Evolutionary conservation across 2,113 vertebrate genomes (phyloP).

Genomic region (Grammomys dolichurus): DNA sequence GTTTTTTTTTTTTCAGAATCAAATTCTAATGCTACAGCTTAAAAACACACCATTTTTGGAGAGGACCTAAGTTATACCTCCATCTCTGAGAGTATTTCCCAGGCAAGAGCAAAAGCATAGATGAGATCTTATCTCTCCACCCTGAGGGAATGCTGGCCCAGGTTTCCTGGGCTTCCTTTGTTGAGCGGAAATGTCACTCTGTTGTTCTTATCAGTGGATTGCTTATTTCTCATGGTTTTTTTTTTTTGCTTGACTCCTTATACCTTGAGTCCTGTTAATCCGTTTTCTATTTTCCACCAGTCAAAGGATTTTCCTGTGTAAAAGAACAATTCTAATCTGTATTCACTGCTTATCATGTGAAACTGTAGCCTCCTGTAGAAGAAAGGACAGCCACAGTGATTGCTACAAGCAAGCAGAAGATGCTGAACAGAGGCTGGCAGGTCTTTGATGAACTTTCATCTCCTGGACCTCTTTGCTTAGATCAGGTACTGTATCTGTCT

Average conservation of each 20-base stretch:
- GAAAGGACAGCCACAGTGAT: not conserved
- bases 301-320: slow-evolving; percentile 48
- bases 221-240: slow-evolving; percentile 46
- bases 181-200: not conserved
- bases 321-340: slow-evolving; percentile 9
- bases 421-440: not conserved
- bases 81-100: slow-evolving; percentile 2
- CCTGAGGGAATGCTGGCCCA: slow-evolving; percentile 30
- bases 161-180: slow-evolving; percentile 69
- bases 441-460: not conserved
- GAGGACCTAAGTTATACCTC: not conserved
- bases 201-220: not conserved
- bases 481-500: not conserved
- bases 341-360: not conserved
- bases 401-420: not conserved
- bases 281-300: slow-evolving; percentile 64
- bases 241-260: slow-evolving; percentile 52
- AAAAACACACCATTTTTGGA: not conserved
- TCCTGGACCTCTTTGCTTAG: not conserved
- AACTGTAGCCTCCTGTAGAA: slow-evolving; percentile 21
- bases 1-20: slow-evolving; percentile 1
- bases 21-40: not conserved
- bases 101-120: slow-evolving; percentile 50
- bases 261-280: slow-evolving; percentile 42
- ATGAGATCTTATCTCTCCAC: slow-evolving; percentile 26